Evolutionary conservation across 2,113 vertebrate genomes (phyloP), one percentile per base, ranked within the genome.

Genomic region (Orientallactaga bullata): DNA sequence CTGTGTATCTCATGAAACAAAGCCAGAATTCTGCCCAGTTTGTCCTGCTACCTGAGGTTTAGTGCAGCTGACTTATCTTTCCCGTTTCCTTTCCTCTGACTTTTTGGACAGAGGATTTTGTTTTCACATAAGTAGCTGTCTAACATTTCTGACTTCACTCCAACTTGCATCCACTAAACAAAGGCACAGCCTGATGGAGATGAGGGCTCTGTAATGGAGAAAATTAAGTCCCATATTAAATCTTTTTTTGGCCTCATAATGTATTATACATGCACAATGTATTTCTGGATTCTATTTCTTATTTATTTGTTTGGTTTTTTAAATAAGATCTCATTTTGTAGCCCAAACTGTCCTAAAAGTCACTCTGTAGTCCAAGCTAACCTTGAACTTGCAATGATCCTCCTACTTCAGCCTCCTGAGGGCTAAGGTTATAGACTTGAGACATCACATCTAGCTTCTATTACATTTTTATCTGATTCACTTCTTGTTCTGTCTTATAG

Each of bases 131-230:
- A 90, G 88, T 17, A 92, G 66, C 63, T 72, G 26, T 24, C 79
- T 93, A 68, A 92, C 77, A 72, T 93, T 94, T 94, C 30, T 68
- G 55, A 30, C 58, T 23, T 76, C 86, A 95, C 37, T 88, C 37
- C 89, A 18, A 61, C 32, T 60, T 85, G 12, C 15, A 21, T 18
- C 51, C 30, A 63, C 47, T 47, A 78, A 60, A 74, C 13, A 51
- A 65, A 88, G 32, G 37, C 63, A 47, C 55, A 20, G 20, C 17
- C 51, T 58, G 47, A 16, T 20, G 68, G 71, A 93, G 39, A 61
- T 39, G 42, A 83, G 90, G 47, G 23, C 23, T 95, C 73, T 30
- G 5, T 91, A 63, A 77, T 47, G 58, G 17, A 93, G 69, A 7
- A 84, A 90, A 74, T 81, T 85, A 93, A 88, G 42, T 47, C 77